Evolutionary conservation across 2,888 invertebrate genomes (phyloP).

Genomic region (Trimorus sp.): DNA sequence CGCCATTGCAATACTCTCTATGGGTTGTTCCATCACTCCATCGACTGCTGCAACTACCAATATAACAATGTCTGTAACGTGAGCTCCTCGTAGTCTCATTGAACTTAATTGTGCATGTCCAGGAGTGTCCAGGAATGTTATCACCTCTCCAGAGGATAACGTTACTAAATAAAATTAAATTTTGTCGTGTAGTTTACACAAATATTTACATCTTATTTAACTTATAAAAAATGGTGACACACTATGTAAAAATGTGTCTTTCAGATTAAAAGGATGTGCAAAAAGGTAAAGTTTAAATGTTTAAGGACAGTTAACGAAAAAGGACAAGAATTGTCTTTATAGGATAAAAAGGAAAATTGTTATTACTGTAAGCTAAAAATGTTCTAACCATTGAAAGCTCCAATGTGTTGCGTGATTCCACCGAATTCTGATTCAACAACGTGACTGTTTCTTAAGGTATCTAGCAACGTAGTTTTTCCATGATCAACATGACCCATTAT

Average conservation of each 20-base stretch:
- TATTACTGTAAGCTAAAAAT: neutral
- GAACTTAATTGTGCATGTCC: conserved; percentile 98
- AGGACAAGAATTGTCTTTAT: too few relatives aligned
- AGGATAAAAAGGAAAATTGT: neutral
- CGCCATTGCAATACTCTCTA: conserved; percentile 95
- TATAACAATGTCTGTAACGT: conserved; percentile 95
- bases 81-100: conserved; percentile 97
- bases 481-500: conserved; percentile 99
- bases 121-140: conserved; percentile 99
- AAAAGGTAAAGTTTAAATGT: too few relatives aligned
- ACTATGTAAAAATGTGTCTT: too few relatives aligned
- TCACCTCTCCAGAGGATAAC: conserved; percentile 86
- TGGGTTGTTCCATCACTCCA: conserved; percentile 99
- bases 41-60: conserved; percentile 99
- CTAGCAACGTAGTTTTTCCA: conserved; percentile 98
- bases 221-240: too few relatives aligned
- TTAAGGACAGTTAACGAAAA: too few relatives aligned
- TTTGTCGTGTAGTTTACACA: too few relatives aligned
- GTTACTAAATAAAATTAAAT: conserved; percentile 82
- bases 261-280: too few relatives aligned
- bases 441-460: conserved; percentile 91
- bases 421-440: conserved; percentile 97
- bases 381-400: conserved; percentile 92
- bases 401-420: conserved; percentile 99
- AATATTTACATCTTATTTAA: too few relatives aligned